Base-by-base conservation (phyloP, 2,888 invertebrate genomes). In the Oxytorus armatus region DNA sequence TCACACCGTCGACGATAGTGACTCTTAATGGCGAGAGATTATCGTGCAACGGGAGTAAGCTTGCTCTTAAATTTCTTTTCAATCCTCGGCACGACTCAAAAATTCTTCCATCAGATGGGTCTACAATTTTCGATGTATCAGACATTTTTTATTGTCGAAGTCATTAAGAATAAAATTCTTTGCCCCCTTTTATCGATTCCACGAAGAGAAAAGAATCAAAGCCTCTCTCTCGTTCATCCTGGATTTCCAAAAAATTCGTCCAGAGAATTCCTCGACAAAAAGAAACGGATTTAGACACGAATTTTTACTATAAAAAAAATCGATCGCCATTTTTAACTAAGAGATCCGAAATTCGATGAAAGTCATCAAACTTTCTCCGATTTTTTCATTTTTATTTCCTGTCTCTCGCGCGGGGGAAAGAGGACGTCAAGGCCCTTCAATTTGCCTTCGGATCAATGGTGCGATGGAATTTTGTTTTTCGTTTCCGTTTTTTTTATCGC, bases 21-120 rank as follows among this genome's bases (percentile, higher is more conserved):
- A 61, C 14, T 1, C 42, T 61, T 55, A 76, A 76, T 47, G 61
- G 53, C 51, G 68, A 42, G 21, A 69, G 39, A 23, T 76, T 69
- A 76, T 61, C 66, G 55, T n/a, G 23, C 47, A 7, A n/a, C 21
- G 51, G 11, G 25, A 18, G 10, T 4, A 33, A 16, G 14, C 25
- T 39, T 21, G 44, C 29, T 76, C 51, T 76, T 29, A 68, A 69
- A 51, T 44, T 61, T 53, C 21, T 53, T 44, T 61, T 16, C n/a
- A 42, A 51, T 33, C 44, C 21, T 57, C 68, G 5, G 7, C 49
- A 4, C 14, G 10, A 11, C 51, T 21, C 14, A 11, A 51, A 7
- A 49, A 18, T 61, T 39, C 18, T 10, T 33, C 16, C 11, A 23
- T n/a, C 51, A 39, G 25, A 61, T 39, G 61, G 72, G 61, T 39